Base-by-base conservation (phyloP, 2,797 vertebrate species). In the Lagorchestes hirsutus region DNA sequence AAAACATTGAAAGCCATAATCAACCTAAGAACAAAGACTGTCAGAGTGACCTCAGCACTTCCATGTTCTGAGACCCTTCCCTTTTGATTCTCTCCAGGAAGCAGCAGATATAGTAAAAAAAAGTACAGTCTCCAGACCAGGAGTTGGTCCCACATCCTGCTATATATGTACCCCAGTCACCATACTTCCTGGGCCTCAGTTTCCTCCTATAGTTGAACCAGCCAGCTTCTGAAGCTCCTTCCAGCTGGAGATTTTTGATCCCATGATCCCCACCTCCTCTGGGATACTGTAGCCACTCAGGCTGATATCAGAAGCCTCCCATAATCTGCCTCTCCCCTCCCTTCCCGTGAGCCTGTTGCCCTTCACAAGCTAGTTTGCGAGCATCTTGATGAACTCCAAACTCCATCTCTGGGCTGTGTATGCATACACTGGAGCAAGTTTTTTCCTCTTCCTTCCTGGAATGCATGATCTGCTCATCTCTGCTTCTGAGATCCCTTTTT, bases 51-150 rank as follows among this genome's bases (percentile, higher is more conserved):
- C 50, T 54, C n/a, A n/a, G 29, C 4, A 16, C 24, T 87, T 29
- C 46, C 8, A 55, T 4, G 0, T 8, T 91, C 91, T n/a, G 9
- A 1, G 13, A 14, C 22, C 46, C 52, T 52, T 29, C 55, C 55
- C 24, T 0, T 92, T 11, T 29, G 34, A 92, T 34, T 34, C 22
- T 46, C 40, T 46, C 18, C 74, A 46, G 40, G 74, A 82, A 31
- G 40, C 74, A 82, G 46, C 40, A 46, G 40, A 40, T 46, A 46
- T 40, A 11, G 3, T 3, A 46, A 27, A 46, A 46, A 24, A 46
- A 46, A 82, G 40, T 12, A 54, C 1, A 24, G 14, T 58, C 40
- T 55, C 82, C 9, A 55, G 6, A 40, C 0, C 0, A 52, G 52
- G 52, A 52, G 52, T 52, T 0, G 46, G 55, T 52, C 92, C 95